phyloP scores from a whole-genome alignment of 2,113 vertebrate genomes.

The Agelaius phoeniceus region DNA sequence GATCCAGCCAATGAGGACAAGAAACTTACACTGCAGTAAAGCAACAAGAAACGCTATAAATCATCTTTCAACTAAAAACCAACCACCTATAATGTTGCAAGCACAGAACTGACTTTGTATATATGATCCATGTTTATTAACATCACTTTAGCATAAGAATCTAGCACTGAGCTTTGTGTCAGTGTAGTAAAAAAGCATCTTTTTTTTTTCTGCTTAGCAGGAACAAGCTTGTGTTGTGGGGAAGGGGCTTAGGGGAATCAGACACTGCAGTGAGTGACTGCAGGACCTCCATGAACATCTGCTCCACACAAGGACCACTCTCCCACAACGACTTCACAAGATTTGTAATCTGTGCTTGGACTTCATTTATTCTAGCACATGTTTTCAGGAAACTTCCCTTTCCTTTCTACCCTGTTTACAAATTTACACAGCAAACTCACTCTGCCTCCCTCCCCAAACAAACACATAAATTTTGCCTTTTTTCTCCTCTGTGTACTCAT shows the following conservation, averaged over 20 bases:
- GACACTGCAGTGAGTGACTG: neutral
- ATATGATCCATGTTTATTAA: fast-evolving
- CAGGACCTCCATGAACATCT: neutral
- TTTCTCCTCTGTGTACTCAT: neutral
- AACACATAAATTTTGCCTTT: neutral
- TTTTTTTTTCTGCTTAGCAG: neutral
- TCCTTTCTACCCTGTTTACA: neutral
- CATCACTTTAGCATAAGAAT: neutral
- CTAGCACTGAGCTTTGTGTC: neutral
- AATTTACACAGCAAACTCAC: neutral
- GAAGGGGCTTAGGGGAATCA: neutral
- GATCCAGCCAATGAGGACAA: neutral
- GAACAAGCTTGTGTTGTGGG: neutral
- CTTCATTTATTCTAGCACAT: neutral
- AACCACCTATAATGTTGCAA: neutral
- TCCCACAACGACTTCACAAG: neutral
- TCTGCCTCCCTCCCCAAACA: neutral
- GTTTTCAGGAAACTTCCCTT: neutral
- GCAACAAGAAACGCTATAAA: neutral
- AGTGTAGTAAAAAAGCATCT: neutral
- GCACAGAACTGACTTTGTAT: neutral
- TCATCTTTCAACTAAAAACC: neutral
- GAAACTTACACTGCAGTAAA: neutral
- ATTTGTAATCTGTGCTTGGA: neutral
- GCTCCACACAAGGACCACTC: neutral